Conservation (phyloP, 2,888 invertebrate species). For the Hydroisotoma schaefferi region DNA sequence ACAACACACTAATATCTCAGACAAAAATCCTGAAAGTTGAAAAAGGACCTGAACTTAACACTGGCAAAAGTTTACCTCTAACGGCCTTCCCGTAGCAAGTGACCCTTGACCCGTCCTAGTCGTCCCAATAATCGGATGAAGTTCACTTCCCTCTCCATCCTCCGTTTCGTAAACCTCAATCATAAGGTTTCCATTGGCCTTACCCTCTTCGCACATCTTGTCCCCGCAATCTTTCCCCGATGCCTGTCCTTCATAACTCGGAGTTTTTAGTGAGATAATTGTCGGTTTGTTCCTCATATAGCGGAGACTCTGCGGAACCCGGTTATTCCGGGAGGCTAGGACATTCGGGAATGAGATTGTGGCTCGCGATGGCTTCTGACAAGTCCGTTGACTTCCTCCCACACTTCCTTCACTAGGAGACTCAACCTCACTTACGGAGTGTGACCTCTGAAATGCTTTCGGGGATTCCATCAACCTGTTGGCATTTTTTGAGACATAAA, state of each 20-base stretch:
- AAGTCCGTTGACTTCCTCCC: not conserved
- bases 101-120: conserved; percentile 30
- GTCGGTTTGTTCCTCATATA: conserved; percentile 86
- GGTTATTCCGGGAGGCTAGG: conserved; percentile 20
- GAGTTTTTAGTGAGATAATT: conserved; percentile 81
- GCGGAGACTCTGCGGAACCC: conserved; percentile 68
- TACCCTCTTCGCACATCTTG: conserved; percentile 32
- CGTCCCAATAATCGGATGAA: conserved; percentile 38
- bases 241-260: conserved; percentile 63
- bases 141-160: conserved; percentile 28
- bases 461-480: conserved; percentile 17
- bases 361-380: not conserved
- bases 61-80: conserved; percentile 78
- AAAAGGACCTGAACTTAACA: too few relatives aligned
- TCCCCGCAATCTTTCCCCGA: conserved; percentile 6
- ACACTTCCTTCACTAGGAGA: conserved; percentile 7
- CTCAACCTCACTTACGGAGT: conserved; percentile 40
- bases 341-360: not conserved
- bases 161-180: conserved; percentile 17
- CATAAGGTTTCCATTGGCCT: conserved; percentile 12
- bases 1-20: too few relatives aligned
- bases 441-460: conserved; percentile 28
- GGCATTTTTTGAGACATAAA: too few relatives aligned
- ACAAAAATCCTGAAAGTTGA: conserved; percentile 4
- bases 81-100: conserved; percentile 67